Evolutionary conservation across 1,140 invertebrate species (phyloP).

Genomic region (Drosophila simulans): DNA sequence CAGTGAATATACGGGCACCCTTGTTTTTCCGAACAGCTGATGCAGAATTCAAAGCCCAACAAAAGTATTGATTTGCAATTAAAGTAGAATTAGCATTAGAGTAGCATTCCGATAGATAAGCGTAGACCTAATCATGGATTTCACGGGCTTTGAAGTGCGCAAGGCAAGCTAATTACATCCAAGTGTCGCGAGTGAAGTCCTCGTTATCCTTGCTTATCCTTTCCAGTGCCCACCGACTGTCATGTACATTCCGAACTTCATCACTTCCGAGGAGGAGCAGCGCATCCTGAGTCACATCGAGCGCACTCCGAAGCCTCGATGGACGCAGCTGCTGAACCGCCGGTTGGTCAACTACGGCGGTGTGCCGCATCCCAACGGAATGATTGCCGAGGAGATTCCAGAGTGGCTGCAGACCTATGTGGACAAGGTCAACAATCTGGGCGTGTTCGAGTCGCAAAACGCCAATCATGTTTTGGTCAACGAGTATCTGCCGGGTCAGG

Average conservation of each 20-base stretch:
- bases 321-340: constrained; percentile 96
- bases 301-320: constrained; percentile 95
- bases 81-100: constrained; percentile 38
- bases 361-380: constrained; percentile 95
- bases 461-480: constrained; percentile 98
- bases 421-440: constrained; percentile 89
- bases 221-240: constrained; percentile 89
- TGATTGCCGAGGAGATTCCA: constrained; percentile 96
- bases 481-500: constrained; percentile 97
- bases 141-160: constrained; percentile 78
- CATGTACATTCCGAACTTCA: constrained; percentile 96
- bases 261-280: constrained; percentile 92
- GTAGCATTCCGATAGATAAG: constrained; percentile 31
- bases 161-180: constrained; percentile 40
- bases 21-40: constrained; percentile 27
- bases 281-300: constrained; percentile 90
- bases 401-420: constrained; percentile 92
- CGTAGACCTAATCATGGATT: constrained; percentile 70
- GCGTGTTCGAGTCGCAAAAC: constrained; percentile 90
- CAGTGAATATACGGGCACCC: not conserved
- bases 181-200: not conserved
- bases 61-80: constrained; percentile 75
- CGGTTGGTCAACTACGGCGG: constrained; percentile 99
- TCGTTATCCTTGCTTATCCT: not conserved
- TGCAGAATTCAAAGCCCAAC: constrained; percentile 40